Evolutionary conservation across 2,797 vertebrate genomes (phyloP).

Genomic region (Brachyalestes nurse): DNA sequence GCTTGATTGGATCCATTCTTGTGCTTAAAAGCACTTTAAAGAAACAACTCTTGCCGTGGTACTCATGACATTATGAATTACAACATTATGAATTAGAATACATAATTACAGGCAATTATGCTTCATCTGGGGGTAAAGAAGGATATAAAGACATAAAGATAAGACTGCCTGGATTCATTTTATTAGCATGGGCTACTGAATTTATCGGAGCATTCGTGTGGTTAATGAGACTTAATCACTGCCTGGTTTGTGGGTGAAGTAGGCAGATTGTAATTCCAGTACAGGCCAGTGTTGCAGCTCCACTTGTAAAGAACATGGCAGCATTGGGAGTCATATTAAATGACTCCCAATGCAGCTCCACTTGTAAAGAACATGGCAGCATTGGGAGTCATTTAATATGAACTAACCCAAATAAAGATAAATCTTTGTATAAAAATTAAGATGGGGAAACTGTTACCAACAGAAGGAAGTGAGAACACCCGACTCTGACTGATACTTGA

Average conservation of each 20-base stretch:
- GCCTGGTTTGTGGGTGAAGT: background rate
- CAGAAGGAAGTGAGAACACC: conserved; percentile 1
- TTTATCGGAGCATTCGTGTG: background rate
- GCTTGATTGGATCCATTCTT: conserved; percentile 17
- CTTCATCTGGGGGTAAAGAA: conserved; percentile 16
- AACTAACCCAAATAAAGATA: conserved; percentile 40
- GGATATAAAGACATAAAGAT: conserved; percentile 1
- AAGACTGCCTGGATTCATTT: background rate
- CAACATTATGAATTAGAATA: too few species aligned
- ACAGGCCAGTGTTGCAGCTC: background rate
- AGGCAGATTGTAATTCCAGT: background rate
- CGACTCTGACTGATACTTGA: background rate
- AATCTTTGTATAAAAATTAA: background rate
- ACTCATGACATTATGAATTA: background rate
- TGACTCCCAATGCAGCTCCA: background rate
- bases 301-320: conserved; percentile 22
- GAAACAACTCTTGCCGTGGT: conserved; percentile 7
- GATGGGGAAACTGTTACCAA: background rate
- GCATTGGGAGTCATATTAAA: too few species aligned
- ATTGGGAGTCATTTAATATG: conserved; percentile 26
- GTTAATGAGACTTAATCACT: background rate
- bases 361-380: too few species aligned
- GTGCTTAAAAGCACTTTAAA: conserved; percentile 6
- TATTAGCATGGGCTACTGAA: background rate
- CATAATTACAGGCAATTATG: background rate